Evolutionary conservation across 2,113 vertebrate genomes (phyloP), one percentile per base, ranked within the genome.

Genomic region (Menura novaehollandiae): DNA sequence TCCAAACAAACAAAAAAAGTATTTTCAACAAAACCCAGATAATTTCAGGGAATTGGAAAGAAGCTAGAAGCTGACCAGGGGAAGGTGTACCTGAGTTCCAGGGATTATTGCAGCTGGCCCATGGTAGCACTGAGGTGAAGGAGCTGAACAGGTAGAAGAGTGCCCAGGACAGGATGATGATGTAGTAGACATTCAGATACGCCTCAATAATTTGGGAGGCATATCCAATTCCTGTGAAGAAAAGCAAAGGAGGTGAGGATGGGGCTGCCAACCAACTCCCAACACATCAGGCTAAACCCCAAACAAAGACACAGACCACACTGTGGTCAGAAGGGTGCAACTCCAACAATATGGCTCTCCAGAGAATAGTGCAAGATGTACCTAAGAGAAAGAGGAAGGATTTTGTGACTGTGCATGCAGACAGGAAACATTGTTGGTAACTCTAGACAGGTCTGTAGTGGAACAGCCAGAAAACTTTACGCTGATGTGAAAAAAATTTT

Each of bases 171-270:
- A 99, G 96, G 76, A 99, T 97, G 80, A 99, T 87, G 20, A 99
- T 99, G 95, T 99, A 99, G 97, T 99, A 99, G 89, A 99, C 59
- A 86, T 99, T 99, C 84, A 99, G 51, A 82, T 99, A 99, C 15
- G 96, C 77, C 62, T 98, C 98, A 3, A 99, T 98, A 74, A 99
- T 97, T 90, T 99, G 99, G 22, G 98, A 98, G 0, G 99, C 99
- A 77, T 99, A 95, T 7, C 99, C 99, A 33, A 99, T 95, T 66
- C 99, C 99, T 99, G 92, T 28, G 37, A 62, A 41, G 51, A 35
- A 69, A 43, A 72, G 16, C 7, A 22, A 30, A 55, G 47, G 19
- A 68, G 30, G 7, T 69, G 10, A 93, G 35, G 28, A 15, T 44
- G 39, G n/a, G 15, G 15, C 15, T 52, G 53, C 11, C 43, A 69